These are phyloP conservation scores for Condylostylus longicornis DNA, from an alignment of 1,140 invertebrate genomes.

Conservation along the genomic window DNA sequence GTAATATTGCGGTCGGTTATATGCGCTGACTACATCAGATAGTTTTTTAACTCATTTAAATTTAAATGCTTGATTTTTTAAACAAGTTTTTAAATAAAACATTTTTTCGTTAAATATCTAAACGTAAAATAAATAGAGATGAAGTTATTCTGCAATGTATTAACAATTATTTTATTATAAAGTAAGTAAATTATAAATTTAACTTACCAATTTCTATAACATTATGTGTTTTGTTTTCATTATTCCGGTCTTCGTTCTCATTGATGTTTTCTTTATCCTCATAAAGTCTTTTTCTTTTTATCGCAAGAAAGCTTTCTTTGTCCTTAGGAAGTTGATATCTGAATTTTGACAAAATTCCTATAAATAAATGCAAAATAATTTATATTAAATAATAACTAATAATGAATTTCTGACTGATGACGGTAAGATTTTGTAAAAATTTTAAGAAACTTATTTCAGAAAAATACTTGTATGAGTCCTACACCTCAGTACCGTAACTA, in stretches of 20 bases:
- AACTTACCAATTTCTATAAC: slow-evolving; percentile 32
- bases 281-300: slow-evolving; percentile 23
- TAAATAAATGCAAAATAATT: too few species aligned
- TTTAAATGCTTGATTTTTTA: background rate
- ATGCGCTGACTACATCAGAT: too few species aligned
- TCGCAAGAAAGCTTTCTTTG: slow-evolving; percentile 5
- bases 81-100: background rate
- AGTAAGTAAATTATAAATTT: slow-evolving; percentile 6
- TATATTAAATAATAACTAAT: too few species aligned
- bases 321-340: slow-evolving; percentile 36
- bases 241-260: slow-evolving; percentile 6
- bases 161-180: background rate
- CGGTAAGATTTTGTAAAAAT: too few species aligned
- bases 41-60: too few species aligned
- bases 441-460: too few species aligned
- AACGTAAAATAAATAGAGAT: background rate
- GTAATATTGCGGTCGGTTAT: too few species aligned
- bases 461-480: too few species aligned
- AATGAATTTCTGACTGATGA: too few species aligned
- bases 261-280: slow-evolving; percentile 36
- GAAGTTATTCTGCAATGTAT: background rate
- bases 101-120: background rate
- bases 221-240: slow-evolving; percentile 29
- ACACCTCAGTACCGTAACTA: too few species aligned
- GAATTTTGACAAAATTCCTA: slow-evolving; percentile 41